A percentile compares a stretch with the other conserved stretches of the same genome.
Conservation (phyloP, 2,113 vertebrate genomes). For the Eira barbara region DNA sequence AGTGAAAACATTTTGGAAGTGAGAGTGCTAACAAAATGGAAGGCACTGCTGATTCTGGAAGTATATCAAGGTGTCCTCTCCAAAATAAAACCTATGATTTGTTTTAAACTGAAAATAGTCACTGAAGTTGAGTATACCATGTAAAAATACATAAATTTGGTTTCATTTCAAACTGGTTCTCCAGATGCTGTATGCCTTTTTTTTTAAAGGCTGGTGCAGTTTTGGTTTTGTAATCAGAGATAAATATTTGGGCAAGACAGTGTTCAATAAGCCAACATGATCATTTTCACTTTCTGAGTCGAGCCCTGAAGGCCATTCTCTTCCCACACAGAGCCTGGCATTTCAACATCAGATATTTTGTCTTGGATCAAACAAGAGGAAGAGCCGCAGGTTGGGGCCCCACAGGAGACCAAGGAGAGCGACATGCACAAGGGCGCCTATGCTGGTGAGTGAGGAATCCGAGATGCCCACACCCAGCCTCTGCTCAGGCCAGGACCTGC, state of each 20-base stretch:
- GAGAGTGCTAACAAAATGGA: background rate
- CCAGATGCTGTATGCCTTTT: background rate
- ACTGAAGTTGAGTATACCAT: background rate
- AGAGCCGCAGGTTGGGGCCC: constrained; percentile 69
- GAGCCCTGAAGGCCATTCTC: background rate
- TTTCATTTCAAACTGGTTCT: background rate
- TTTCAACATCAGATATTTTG: constrained; percentile 84
- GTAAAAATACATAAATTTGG: background rate
- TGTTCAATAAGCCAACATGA: background rate
- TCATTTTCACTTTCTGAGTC: background rate
- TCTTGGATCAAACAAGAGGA: constrained; percentile 87
- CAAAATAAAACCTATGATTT: background rate
- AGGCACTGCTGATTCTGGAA: background rate
- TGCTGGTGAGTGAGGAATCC: constrained; percentile 29
- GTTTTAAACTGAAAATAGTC: constrained; percentile 1
- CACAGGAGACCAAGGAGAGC: constrained; percentile 60
- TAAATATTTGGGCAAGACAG: background rate
- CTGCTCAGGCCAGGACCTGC: background rate
- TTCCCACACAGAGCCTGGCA: constrained; percentile 76
- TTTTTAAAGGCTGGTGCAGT: background rate
- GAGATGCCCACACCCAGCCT: background rate
- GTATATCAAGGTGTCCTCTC: background rate
- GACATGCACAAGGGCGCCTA: constrained; percentile 62
- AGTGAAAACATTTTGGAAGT: background rate
- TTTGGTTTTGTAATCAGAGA: background rate